phyloP scores from a whole-genome alignment of 2,113 vertebrate genomes.

The Gyps fulvus region DNA sequence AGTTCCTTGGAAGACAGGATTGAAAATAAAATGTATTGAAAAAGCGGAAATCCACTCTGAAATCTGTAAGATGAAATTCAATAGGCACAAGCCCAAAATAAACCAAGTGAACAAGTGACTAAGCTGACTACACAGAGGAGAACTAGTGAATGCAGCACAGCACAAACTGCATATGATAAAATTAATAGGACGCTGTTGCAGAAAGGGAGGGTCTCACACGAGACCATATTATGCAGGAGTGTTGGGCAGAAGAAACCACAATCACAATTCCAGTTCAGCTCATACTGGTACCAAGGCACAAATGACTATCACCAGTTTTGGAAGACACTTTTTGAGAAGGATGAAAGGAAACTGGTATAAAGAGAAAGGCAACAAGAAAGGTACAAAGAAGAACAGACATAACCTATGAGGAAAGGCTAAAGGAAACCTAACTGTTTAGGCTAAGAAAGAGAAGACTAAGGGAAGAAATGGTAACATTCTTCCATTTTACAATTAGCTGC shows the following conservation, averaged over 20 bases:
- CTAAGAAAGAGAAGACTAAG: background rate
- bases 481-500: background rate
- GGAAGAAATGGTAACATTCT: background rate
- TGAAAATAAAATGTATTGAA: background rate
- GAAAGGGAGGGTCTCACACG: background rate
- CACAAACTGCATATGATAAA: background rate
- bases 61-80: background rate
- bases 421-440: background rate
- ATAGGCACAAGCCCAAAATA: background rate
- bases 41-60: background rate
- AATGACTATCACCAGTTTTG: background rate
- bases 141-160: background rate
- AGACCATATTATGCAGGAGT: fast-evolving
- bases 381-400: background rate
- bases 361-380: background rate
- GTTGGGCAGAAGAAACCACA: background rate
- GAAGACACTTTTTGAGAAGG: background rate
- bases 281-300: background rate
- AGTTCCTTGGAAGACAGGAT: background rate
- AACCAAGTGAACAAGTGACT: background rate
- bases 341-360: background rate
- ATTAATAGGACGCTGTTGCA: background rate
- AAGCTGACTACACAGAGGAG: background rate
- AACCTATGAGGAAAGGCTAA: background rate
- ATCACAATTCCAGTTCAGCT: background rate